Base-by-base conservation (phyloP, 2,113 vertebrate species). In the Halichoeres trimaculatus region DNA sequence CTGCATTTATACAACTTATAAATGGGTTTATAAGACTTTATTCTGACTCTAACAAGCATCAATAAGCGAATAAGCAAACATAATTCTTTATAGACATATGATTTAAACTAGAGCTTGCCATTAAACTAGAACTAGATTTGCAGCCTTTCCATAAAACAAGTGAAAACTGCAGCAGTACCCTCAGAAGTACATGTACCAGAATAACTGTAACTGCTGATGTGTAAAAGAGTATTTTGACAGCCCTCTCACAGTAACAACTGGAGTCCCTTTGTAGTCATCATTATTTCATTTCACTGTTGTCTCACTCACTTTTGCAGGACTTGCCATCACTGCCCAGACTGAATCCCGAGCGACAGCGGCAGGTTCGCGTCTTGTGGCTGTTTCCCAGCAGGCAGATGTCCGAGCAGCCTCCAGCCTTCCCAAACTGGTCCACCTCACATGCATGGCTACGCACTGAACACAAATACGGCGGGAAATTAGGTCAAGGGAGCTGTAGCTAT, bases 381-480 rank as follows among this genome's bases (percentile, higher is more conserved):
- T 98, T 99, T 30, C 95, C 97, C 0, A 99, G 94, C 16, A 99
- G 94, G 83, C 97, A 99, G 90, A 99, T 98, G 80, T 98, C 98
- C 0, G 98, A 98, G 93, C 98, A 99, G 68, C 97, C 97, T 0
- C 98, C 98, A 0, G 96, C 94, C 72, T 98, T 99, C 63, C 95
- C 95, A 0, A 95, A 95, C 89, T 97, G 97, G 74, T 98, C 98
- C 0, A 93, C 85, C 75, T 97, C 97, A 5, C 98, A 99, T 14
- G 96, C 97, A 0, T 99, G 97, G 88, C 98, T 99, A 65, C 98
- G 83, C 76, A 99, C 98, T 97, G 74, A 11, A 75, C 56, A 14
- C 16, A 13, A 76, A 48, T 17, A 22, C 36, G 40, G 47, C 13
- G 5, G 5, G 19, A 22, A 23, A 57, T 54, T 0, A 53, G 36